These are phyloP conservation scores for Streptopelia turtur DNA, from an alignment of 2,797 vertebrate species.

Conservation along the genomic window DNA sequence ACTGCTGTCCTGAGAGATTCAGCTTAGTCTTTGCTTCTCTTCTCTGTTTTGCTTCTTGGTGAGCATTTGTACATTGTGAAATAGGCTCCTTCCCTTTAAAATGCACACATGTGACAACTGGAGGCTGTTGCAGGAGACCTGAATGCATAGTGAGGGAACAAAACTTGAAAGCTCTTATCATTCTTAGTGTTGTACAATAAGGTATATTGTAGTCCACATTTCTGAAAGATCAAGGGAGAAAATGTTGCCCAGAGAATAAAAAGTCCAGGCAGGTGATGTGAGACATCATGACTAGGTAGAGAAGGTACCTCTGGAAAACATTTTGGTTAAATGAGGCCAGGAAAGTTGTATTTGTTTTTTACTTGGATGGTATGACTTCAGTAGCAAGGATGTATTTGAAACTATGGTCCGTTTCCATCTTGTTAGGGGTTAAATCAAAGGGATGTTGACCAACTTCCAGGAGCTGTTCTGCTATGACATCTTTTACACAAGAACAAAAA, in stretches of 20 bases:
- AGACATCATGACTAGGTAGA: rapidly evolving
- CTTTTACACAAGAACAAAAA: not conserved
- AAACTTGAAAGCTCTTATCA: not conserved
- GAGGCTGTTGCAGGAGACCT: not conserved
- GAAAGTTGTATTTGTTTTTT: not conserved
- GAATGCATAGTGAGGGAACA: not conserved
- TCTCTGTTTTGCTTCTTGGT: not conserved
- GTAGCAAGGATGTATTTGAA: rapidly evolving
- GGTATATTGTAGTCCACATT: not conserved
- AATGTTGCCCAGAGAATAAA: not conserved
- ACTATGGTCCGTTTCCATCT: not conserved
- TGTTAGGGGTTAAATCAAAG: not conserved
- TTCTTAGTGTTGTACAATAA: not conserved
- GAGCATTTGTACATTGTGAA: not conserved
- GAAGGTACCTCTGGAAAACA: not conserved
- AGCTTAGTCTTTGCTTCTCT: not conserved
- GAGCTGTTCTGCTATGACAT: not conserved
- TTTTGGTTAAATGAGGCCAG: not conserved
- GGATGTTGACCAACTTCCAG: not conserved
- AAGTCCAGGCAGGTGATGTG: not conserved
- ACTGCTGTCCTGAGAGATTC: not conserved
- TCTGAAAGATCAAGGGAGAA: not conserved
- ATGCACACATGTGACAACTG: rapidly evolving
- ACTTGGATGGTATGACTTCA: not conserved
- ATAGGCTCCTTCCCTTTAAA: not conserved